Base-by-base conservation (phyloP, 2,888 invertebrate species). In the Trichogramma dendrolimi region DNA sequence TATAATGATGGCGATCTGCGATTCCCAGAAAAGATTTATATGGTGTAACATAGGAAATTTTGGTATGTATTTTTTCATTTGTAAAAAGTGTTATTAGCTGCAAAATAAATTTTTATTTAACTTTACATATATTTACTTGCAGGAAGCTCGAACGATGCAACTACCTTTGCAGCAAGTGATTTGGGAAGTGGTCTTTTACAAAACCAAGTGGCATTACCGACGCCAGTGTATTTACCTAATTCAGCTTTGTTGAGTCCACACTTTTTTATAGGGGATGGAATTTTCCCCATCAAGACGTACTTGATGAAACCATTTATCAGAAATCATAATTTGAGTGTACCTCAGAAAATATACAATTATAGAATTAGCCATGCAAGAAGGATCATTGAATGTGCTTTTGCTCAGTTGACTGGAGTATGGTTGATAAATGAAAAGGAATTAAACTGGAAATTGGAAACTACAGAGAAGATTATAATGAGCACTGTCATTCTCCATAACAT, bases 201-300 rank as follows among this genome's bases (percentile, higher is more conserved):
- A 6, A 49, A 49, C 27, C 1, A 6, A 5, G 6, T 49, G 6
- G 1, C 27, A 1, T 49, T 49, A 14, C 49, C 49, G 1, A 7
- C 4, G 5, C 7, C 49, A 11, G 14, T 1, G 1, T 4, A 7
- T 4, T 11, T 49, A 1, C 49, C 49, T 1, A 49, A 5, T 1
- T 1, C 4, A 1, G 10, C 0, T 27, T 4, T 4, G 27, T 7
- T 2, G 0, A 27, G 14, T 1, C 11, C 6, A n/a, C n/a, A n/a
- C n/a, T n/a, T n/a, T n/a, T n/a, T n/a, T n/a, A n/a, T n/a, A n/a
- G n/a, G n/a, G n/a, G 1, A 49, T 14, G 38, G 49, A 49, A 1
- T 0, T 5, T 49, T 6, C 27, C 49, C 49, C 4, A 14, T 49
- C 5, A 11, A 14, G 2, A 49, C 27, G 4, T 49, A n/a, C 27